Evolutionary conservation across 2,888 invertebrate genomes (phyloP).

Genomic region (Ditula angustiorana): DNA sequence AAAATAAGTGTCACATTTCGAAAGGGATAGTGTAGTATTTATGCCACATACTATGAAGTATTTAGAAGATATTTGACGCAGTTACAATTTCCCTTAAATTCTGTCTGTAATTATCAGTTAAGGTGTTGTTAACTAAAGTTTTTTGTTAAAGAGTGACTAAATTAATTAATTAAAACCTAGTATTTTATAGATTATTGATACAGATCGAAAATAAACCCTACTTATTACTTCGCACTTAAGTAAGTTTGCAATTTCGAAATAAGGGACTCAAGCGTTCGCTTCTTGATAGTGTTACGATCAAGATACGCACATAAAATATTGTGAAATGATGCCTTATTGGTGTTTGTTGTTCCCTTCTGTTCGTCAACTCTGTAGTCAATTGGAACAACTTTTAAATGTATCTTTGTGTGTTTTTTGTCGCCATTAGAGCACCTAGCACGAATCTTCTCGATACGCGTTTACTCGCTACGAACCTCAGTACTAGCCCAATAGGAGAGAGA

Average conservation of each 20-base stretch:
- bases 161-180: no score
- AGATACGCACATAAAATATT: conserved; percentile 37
- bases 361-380: conserved; percentile 10
- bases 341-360: conserved; percentile 40
- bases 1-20: no score
- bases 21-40: no score
- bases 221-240: neutral
- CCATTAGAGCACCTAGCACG: neutral
- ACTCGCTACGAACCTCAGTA: no score
- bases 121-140: no score
- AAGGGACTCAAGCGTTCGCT: conserved; percentile 24
- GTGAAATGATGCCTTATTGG: conserved; percentile 41
- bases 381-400: neutral
- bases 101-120: no score
- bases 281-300: conserved; percentile 27
- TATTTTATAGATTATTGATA: neutral
- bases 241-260: conserved; percentile 13
- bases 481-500: no score
- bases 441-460: no score
- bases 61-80: no score
- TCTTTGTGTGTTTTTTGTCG: neutral
- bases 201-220: neutral
- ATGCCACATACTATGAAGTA: no score
- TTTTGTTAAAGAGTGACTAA: no score
- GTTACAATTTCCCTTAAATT: no score